Evolutionary conservation across 1,140 invertebrate genomes (phyloP), one percentile per base, ranked within the genome.

Genomic region (Apis cerana): DNA sequence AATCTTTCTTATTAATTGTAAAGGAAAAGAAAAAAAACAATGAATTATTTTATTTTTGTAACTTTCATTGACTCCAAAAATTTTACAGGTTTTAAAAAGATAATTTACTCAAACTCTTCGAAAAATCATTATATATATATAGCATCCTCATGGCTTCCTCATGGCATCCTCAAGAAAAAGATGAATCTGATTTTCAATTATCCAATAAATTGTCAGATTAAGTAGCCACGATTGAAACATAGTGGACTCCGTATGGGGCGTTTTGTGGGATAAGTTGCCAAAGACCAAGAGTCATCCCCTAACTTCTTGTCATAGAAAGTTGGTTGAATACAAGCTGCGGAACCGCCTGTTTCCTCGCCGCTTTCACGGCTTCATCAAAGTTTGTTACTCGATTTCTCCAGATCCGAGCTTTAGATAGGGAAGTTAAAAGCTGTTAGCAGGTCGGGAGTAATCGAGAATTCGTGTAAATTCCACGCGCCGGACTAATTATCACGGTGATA

Each of bases 381-480:
- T 84, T 82, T 81, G 83, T 81, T 82, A 71, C 79, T 64, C 72
- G 79, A 84, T 82, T 84, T 75, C 83, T 84, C 72, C 17, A 21
- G 77, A 80, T 84, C 70, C 27, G 70, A 79, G 71, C 56, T 58
- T 80, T 27, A 56, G 58, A 71, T 59, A 33, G 33, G 27, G 52
- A 64, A 76, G 70, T 70, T 82, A 54, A 82, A 82, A 84, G 83
- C 83, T 71, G 79, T 76, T 80, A 75, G 65, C 27, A 61, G 33
- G 33, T 23, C 43, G 54, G 15, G 21, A 59, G 69, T 67, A 83
- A 80, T 83, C 76, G 82, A 80, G 67, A 84, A 76, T 67, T 71
- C 59, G 80, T 21, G 27, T 59, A 72, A 83, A 43, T 43, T 69
- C 43, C 21, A 54, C 21, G 15, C 21, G 13, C n/a, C 21, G 11